These are phyloP conservation scores for Gasterosteus aculeatus DNA, from an alignment of 2,113 vertebrate genomes.

Conservation along the genomic window DNA sequence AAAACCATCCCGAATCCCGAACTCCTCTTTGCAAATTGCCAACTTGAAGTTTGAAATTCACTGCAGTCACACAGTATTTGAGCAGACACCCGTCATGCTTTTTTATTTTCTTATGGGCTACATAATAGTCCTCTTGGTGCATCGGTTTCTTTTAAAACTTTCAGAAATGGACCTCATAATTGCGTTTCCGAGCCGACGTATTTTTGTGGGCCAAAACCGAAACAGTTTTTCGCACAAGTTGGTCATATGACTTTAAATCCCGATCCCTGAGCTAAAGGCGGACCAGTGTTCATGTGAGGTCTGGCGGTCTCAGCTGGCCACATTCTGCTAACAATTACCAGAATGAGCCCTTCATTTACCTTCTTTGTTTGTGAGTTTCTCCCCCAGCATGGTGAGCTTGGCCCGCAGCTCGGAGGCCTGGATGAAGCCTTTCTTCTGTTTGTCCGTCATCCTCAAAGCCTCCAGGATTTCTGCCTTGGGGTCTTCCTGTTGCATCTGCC, in stretches of 20 bases:
- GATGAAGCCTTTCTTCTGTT: constrained; percentile 88
- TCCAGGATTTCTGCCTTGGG: constrained; percentile 89
- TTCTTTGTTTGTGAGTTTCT: constrained; percentile 91
- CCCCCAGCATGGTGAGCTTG: constrained; percentile 90
- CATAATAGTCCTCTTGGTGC: neutral
- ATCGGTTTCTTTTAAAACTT: neutral
- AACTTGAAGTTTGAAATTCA: neutral
- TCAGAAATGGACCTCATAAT: neutral
- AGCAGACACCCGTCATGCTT: neutral
- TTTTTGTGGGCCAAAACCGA: too few relatives aligned
- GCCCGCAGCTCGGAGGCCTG: constrained; percentile 84
- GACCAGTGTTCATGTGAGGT: neutral
- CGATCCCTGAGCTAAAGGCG: neutral
- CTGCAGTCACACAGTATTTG: constrained; percentile 5
- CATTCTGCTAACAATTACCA: too few relatives aligned
- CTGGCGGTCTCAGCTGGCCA: neutral
- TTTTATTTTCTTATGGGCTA: neutral
- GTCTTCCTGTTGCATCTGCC: constrained; percentile 91
- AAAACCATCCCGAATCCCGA: neutral
- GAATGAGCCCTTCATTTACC: constrained; percentile 72
- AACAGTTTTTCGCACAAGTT: neutral
- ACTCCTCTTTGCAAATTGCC: neutral
- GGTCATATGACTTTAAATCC: neutral
- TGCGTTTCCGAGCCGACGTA: neutral
- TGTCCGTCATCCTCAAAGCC: constrained; percentile 92